These are phyloP conservation scores for Tetraneura akinire DNA, from an alignment of 1,140 invertebrate species.

Conservation along the genomic window DNA sequence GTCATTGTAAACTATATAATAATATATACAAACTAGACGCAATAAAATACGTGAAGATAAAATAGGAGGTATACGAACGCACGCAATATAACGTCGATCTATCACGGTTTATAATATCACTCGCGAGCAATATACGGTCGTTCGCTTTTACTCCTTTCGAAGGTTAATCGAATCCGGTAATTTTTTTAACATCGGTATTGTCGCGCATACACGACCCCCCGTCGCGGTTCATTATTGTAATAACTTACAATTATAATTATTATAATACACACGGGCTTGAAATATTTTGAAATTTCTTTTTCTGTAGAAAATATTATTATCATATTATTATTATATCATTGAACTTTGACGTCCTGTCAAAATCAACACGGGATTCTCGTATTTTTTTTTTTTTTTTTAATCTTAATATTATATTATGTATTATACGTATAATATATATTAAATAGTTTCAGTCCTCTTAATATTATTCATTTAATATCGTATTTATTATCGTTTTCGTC, in stretches of 20 bases:
- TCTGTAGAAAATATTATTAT: neutral
- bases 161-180: neutral
- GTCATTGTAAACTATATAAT: conserved; percentile 32
- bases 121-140: neutral
- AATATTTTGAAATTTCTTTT: neutral
- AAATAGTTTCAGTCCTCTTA: no score
- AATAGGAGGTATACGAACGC: no score
- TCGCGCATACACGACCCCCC: neutral
- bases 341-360: no score
- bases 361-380: no score
- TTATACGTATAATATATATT: no score
- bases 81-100: neutral
- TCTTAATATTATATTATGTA: no score
- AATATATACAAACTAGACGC: no score
- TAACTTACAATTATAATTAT: neutral
- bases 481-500: no score
- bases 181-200: neutral
- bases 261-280: neutral
- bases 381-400: no score
- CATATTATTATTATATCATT: no score
- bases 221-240: neutral
- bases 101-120: neutral
- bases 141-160: neutral
- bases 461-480: no score
- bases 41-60: neutral